Percentiles rank a stretch among this genome's conserved stretches.
Evolutionary conservation across 1,140 invertebrate genomes (phyloP).

Genomic region (Drosophila obscura): DNA sequence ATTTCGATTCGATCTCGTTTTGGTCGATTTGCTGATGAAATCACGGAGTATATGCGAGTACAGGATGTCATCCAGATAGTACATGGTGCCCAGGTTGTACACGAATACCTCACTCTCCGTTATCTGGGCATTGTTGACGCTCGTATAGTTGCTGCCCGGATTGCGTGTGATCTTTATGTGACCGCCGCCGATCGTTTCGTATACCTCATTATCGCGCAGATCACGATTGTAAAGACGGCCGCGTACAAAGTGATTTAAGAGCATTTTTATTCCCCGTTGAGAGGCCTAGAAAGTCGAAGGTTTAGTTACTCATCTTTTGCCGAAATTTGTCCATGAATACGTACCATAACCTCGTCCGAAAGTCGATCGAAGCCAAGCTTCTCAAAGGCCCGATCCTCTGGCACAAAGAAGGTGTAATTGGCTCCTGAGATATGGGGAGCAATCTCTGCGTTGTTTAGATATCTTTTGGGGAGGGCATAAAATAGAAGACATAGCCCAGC

Average conservation of each 20-base stretch:
- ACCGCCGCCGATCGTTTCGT: constrained; percentile 85
- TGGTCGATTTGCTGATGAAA: constrained; percentile 64
- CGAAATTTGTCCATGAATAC: constrained; percentile 10
- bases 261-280: constrained; percentile 85
- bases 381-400: constrained; percentile 86
- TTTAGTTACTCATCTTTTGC: background rate
- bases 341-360: constrained; percentile 85
- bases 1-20: constrained; percentile 71
- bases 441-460: constrained; percentile 86
- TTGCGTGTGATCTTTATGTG: constrained; percentile 85
- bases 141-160: constrained; percentile 84
- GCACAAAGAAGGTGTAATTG: constrained; percentile 88
- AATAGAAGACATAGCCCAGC: background rate
- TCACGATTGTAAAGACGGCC: constrained; percentile 86
- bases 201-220: constrained; percentile 85
- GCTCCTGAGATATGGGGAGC: constrained; percentile 86
- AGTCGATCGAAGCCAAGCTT: constrained; percentile 85
- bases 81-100: constrained; percentile 87
- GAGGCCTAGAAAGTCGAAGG: constrained; percentile 69
- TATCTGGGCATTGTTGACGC: constrained; percentile 85
- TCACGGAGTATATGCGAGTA: constrained; percentile 84
- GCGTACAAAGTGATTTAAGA: constrained; percentile 87
- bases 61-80: constrained; percentile 86
- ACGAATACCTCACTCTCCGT: constrained; percentile 87
- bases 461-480: constrained; percentile 61